A percentile compares a stretch with the other conserved stretches of the same genome.
Conservation (phyloP, 2,113 vertebrate genomes). For the Gymnocephalus cernua region DNA sequence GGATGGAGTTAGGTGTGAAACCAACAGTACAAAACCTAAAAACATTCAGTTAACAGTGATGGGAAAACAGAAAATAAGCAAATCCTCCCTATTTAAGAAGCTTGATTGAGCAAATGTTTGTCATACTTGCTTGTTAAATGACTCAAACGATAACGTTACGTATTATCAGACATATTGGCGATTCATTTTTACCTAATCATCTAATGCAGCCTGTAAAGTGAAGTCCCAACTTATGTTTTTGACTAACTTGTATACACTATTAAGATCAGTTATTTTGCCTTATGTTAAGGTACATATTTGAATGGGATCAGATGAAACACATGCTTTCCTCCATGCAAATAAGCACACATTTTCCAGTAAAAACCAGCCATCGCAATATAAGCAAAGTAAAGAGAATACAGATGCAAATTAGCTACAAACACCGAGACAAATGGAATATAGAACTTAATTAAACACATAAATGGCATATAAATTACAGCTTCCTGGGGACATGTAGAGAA, state of each 20-base stretch:
- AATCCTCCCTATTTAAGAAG: background rate
- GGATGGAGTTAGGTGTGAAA: no score
- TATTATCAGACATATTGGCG: background rate
- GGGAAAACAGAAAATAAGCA: background rate
- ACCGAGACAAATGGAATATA: background rate
- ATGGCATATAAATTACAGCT: background rate
- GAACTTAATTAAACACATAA: background rate
- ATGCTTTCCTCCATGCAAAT: background rate
- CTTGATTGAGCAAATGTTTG: background rate
- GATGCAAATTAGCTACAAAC: background rate
- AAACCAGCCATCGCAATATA: background rate
- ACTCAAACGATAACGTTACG: background rate
- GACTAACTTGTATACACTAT: background rate
- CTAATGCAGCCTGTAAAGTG: background rate
- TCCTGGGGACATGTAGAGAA: background rate
- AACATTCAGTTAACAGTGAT: background rate
- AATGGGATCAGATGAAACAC: background rate
- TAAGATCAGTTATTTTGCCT: background rate
- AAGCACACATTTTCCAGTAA: background rate
- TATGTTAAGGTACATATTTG: background rate
- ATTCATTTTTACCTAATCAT: background rate
- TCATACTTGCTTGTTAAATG: no score
- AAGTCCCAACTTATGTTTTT: background rate
- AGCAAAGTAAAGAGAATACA: background rate
- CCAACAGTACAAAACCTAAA: background rate